Conservation (phyloP, 2,888 invertebrate genomes). For the Yponomeuta evonymella region DNA sequence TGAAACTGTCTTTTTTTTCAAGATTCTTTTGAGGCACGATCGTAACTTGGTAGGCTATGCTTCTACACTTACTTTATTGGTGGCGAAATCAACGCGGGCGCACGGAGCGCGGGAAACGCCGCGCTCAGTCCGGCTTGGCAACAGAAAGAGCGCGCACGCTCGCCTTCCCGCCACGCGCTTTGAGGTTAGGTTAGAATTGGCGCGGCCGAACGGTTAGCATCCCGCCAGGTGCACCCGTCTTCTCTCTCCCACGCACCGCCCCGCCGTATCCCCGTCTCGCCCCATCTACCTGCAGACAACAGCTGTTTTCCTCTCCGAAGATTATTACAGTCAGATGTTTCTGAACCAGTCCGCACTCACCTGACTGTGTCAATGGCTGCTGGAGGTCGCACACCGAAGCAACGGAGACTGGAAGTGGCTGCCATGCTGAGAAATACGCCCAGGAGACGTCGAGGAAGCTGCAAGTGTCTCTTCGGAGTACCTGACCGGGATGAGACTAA, state of each 20-base stretch:
- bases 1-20: too few species aligned
- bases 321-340: conserved; percentile 72
- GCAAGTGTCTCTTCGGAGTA: conserved; percentile 78
- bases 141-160: conserved; percentile 42
- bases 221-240: conserved; percentile 64
- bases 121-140: conserved; percentile 15
- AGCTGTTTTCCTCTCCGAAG: conserved; percentile 71
- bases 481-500: conserved; percentile 77
- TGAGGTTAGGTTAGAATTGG: conserved; percentile 67
- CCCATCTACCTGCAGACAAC: conserved; percentile 57
- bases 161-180: conserved; percentile 36
- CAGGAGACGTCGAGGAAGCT: conserved; percentile 62
- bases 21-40: too few species aligned
- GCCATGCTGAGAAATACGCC: conserved; percentile 55
- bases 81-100: conserved; percentile 30
- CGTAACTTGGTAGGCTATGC: not conserved
- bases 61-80: not conserved
- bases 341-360: conserved; percentile 66
- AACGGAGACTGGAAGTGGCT: conserved; percentile 60
- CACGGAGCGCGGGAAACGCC: conserved; percentile 57
- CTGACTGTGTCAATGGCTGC: conserved; percentile 62
- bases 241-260: conserved; percentile 49
- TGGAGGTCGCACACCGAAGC: conserved; percentile 68
- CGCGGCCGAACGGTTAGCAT: conserved; percentile 39
- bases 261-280: conserved; percentile 41